Evolutionary conservation across 2,888 invertebrate genomes (phyloP).

Genomic region (Stictocephala bisonia): DNA sequence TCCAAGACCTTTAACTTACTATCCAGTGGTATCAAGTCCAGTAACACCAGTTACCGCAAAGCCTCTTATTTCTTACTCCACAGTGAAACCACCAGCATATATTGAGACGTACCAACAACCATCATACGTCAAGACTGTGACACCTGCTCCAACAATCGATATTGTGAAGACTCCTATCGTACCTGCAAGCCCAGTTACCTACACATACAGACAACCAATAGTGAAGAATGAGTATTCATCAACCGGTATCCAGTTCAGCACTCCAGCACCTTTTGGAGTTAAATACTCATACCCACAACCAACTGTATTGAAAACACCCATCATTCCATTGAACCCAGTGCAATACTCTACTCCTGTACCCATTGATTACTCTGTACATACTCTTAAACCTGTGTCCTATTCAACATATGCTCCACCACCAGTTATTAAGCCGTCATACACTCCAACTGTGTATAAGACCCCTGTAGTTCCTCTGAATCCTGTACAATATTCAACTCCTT

Average conservation of each 20-base stretch:
- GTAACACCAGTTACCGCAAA: conserved; percentile 44
- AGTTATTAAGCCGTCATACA: conserved; percentile 48
- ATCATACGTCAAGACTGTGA: conserved; percentile 41
- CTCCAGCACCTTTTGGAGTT: conserved; percentile 35
- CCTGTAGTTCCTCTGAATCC: conserved; percentile 50
- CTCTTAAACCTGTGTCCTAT: conserved; percentile 17
- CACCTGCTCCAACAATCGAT: conserved; percentile 41
- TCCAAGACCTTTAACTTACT: conserved; percentile 45
- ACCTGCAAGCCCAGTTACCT: conserved; percentile 42
- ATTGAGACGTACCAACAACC: conserved; percentile 41
- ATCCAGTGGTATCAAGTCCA: conserved; percentile 27
- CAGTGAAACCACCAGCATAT: conserved; percentile 31
- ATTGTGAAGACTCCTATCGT: conserved; percentile 8
- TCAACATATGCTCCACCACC: conserved; percentile 39
- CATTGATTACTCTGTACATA: conserved; percentile 35
- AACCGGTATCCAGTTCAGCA: conserved; percentile 25
- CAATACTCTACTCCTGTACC: conserved; percentile 55
- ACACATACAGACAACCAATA: conserved; percentile 46
- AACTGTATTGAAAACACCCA: conserved; percentile 49
- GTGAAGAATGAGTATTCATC: conserved; percentile 25
- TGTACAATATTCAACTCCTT: conserved; percentile 44
- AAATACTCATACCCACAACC: conserved; percentile 52
- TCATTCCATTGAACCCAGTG: conserved; percentile 53
- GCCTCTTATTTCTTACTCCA: conserved; percentile 14
- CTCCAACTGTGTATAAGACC: conserved; percentile 49